Base-by-base conservation (phyloP, 1,140 invertebrate genomes). In the Eurosta solidaginis region DNA sequence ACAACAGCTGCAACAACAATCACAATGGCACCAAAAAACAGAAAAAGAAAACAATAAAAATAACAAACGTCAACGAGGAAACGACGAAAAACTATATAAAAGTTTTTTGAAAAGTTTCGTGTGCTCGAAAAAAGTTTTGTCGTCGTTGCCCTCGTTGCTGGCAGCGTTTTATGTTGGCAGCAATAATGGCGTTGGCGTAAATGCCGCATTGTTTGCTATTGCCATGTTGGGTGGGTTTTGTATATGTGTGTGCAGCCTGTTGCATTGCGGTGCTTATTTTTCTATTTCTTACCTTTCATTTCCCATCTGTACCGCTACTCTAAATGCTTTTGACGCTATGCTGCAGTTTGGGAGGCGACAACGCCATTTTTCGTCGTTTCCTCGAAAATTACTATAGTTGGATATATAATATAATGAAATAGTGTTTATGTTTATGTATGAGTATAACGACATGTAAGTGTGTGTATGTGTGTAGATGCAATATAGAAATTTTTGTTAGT, bases 51-150 rank as follows among this genome's bases (percentile, higher is more conserved):
- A 20, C 9, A 68, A 68, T 4, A 2, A 74, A 10, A 74, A 27
- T 14, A 45, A 25, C 40, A 74, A 74, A 47, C 22, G 44, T 42
- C 40, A 74, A 74, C 36, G 42, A 59, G 59, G 59, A 77, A 77
- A 77, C 52, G 54, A 52, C 76, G 76, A 77, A 77, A 77, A 77
- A 76, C 36, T 77, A 75, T 54, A 77, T 74, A 74, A 77, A 78
- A 79, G 77, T 42, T 78, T 73, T 74, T 74, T 74, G 85, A 86
- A 86, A 86, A 86, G 85, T 86, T 86, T 86, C 85, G 85, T 86
- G 85, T 86, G 84, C 83, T 86, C 85, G 81, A 86, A 86, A 86
- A 86, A 86, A 74, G 73, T 74, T 74, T 74, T 42, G 73, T 74
- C 44, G 73, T 74, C 73, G 73, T 74, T 47, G 73, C 27, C 52